Evolutionary conservation across 1,140 invertebrate species (phyloP), one percentile per base, ranked within the genome.

Genomic region (Zaprionus davidi): DNA sequence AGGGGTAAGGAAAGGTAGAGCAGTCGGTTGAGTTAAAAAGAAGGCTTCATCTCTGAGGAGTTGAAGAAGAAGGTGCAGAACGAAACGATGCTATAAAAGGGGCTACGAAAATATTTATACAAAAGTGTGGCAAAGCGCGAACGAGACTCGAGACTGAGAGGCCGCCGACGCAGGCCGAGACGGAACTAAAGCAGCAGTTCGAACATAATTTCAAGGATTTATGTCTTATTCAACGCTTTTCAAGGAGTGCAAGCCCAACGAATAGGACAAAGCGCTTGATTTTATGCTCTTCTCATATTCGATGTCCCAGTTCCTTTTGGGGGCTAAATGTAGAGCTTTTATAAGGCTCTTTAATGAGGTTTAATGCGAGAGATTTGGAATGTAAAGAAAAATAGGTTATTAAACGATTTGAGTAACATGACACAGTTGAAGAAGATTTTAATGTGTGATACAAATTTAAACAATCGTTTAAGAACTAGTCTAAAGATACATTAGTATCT

Each of bases 151-250:
- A 62, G 34, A 24, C 28, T 24, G 65, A 46, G 58, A 13, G 24
- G 58, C 5, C 15, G 38, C 5, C 38, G 38, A 38, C 58, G 20
- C 36, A 55, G 34, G 26, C 7, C 34, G 41, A 60, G 69, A 57
- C 13, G 36, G 55, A 71, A 75, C 60, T 66, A 62, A 62, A 76
- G 69, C 51, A 63, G 38, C 57, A 31, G 12, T 20, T 71, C 56
- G 71, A 38, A 81, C 72, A 79, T 79, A 71, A 81, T 81, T 81
- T 81, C 79, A 81, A 81, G 79, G 79, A 81, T 81, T 81, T 81
- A 81, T 81, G 79, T 81, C 79, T 81, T 81, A 81, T 81, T 81
- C 79, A 81, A 72, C 68, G 71, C 28, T 58, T 68, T 71, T 59
- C 68, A 73, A 77, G 71, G 38, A 56, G 65, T 51, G 67, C 68